Percentiles rank a stretch among this genome's conserved stretches.
Evolutionary conservation across 2,113 vertebrate genomes (phyloP).

Genomic region (Glaucomys volans): DNA sequence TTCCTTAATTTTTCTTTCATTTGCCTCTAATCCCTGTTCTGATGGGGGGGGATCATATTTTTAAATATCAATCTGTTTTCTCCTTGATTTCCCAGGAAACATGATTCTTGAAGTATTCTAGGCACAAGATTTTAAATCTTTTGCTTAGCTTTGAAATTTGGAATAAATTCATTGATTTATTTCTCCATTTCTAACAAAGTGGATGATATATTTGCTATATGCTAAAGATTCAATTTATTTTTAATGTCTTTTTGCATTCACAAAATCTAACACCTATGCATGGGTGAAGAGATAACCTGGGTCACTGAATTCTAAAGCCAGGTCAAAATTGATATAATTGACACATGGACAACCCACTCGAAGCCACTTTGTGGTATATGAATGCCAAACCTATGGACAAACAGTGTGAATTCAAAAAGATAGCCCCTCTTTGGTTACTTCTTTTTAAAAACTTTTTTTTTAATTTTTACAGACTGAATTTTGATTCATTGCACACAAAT

Average conservation of each 20-base stretch:
- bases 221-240: neutral
- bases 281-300: neutral
- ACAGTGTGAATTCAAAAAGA: neutral
- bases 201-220: neutral
- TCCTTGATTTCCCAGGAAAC: neutral
- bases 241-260: neutral
- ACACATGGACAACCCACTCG: fast-evolving
- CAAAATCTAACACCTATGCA: neutral
- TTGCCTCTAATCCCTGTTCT: neutral
- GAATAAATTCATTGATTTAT: neutral
- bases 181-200: neutral
- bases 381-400: neutral
- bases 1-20: neutral
- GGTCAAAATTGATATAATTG: neutral
- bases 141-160: neutral
- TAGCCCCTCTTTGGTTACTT: neutral
- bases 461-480: no score
- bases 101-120: neutral
- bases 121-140: neutral
- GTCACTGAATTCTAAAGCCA: neutral
- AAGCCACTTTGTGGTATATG: neutral
- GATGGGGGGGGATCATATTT: neutral
- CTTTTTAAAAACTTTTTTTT: no score
- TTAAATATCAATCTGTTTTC: neutral
- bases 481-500: no score